Evolutionary conservation across 2,888 invertebrate species (phyloP), one percentile per base, ranked within the genome.

Genomic region (Chironomus tentans): DNA sequence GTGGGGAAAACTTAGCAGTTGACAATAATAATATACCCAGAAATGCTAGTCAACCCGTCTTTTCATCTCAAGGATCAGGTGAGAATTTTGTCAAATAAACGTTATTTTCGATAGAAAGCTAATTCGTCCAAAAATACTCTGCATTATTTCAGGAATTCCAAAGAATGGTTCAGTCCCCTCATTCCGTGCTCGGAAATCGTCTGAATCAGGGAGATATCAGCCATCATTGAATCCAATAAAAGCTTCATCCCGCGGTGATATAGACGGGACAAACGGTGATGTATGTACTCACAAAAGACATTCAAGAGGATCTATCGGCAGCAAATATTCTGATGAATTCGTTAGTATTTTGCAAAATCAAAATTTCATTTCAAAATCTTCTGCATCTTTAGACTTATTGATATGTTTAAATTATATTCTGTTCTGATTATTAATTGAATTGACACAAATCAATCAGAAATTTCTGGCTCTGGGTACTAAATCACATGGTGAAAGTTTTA

Each of bases 91-190:
- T 24, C 28, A 28, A 28, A 2, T 24, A 24, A 24, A 24, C 22
- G n/a, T 28, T 28, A 5, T 28, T 50, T 38, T 38, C 1, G 5
- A n/a, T n/a, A 28, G 28, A 5, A 28, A 28, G 28, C 1, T 24
- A 28, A 4, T 28, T 6, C 28, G 1, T 6, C n/a, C n/a, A 28
- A 4, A 6, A 4, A 28, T 28, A 4, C 38, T 38, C 2, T 38
- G 7, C 3, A 28, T 81, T 82, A 78, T 81, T 78, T 80, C 80
- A 79, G 82, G 83, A 81, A 81, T 84, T 80, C 94, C 94, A 76
- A 94, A 94, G 84, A 95, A 95, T 82, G 94, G 94, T 65, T 94
- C 94, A 3, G 95, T 95, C 78, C 95, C 95, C 38, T 92, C 93
- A 82, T 94, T 95, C 84, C 93, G 95, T 68, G 92, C 94, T 77